Conservation (phyloP, 2,113 vertebrate species). For the Sander lucioperca region DNA sequence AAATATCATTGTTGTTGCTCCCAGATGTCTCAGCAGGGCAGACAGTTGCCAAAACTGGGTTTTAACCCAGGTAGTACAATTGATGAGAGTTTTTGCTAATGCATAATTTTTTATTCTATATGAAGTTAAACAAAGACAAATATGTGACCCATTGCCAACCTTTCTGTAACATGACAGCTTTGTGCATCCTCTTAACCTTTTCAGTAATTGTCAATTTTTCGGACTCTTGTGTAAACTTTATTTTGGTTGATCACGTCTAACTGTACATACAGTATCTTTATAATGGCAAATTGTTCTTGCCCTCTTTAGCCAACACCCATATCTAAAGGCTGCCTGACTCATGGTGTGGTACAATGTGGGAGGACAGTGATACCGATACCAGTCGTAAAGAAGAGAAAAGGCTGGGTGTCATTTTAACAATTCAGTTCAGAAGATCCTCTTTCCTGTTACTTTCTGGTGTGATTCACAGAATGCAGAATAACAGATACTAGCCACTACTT, state of each 20-base stretch:
- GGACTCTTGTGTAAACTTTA: background rate
- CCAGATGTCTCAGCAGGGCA: background rate
- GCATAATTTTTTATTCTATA: background rate
- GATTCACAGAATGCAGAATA: conserved; percentile 18
- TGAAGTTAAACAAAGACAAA: background rate
- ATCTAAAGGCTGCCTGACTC: conserved; percentile 63
- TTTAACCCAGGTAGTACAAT: background rate
- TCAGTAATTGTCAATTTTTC: background rate
- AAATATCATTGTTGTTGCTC: conserved; percentile 19
- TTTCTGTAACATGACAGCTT: background rate
- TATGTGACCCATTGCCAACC: background rate
- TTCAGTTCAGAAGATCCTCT: conserved; percentile 37
- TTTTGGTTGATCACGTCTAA: conserved; percentile 1
- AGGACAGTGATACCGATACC: conserved; percentile 58
- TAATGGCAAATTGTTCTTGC: conserved; percentile 36
- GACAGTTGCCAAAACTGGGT: background rate
- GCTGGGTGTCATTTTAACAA: conserved; percentile 40
- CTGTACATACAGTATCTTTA: conserved; percentile 7
- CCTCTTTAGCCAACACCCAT: conserved; percentile 64
- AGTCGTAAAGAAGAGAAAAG: conserved; percentile 35
- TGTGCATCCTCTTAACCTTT: conserved; percentile 5
- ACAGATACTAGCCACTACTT: background rate
- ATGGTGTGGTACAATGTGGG: conserved; percentile 44
- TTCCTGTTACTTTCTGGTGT: conserved; percentile 29
- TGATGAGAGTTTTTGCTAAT: background rate